Evolutionary conservation across 2,113 vertebrate genomes (phyloP).

Genomic region (Bos indicus): DNA sequence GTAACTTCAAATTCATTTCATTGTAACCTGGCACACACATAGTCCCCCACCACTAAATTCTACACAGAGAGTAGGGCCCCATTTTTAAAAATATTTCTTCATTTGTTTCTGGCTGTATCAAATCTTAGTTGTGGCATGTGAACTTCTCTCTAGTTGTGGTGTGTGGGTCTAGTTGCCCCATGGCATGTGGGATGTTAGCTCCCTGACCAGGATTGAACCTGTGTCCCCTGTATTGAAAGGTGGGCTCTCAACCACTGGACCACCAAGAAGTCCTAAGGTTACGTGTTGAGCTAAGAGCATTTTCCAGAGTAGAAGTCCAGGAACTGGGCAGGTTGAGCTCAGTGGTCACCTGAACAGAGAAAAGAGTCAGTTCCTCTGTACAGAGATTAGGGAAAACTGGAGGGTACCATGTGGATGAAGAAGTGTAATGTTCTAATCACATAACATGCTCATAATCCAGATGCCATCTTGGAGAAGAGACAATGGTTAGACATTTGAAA

Average conservation of each 20-base stretch:
- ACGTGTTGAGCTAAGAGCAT: rapidly evolving
- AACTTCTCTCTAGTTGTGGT: background rate
- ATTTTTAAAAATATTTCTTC: background rate
- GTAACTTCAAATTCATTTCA: background rate
- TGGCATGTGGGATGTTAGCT: background rate
- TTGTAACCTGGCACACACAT: background rate
- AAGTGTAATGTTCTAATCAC: background rate
- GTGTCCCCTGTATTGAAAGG: background rate
- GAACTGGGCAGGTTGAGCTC: too few species aligned
- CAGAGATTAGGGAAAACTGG: background rate
- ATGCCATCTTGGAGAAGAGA: background rate
- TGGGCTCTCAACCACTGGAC: background rate
- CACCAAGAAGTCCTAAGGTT: background rate
- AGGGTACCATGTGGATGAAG: background rate
- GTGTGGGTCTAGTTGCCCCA: background rate
- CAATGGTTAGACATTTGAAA: background rate
- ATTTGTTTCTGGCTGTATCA: background rate
- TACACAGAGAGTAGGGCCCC: background rate
- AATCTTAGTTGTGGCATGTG: background rate
- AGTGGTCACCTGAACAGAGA: background rate
- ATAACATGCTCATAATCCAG: background rate
- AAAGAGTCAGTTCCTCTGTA: background rate
- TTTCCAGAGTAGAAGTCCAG: background rate
- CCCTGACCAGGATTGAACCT: background rate
- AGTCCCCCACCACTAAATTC: background rate